Conservation (phyloP, 2,888 invertebrate species). For the Hydropsyche betteni region DNA sequence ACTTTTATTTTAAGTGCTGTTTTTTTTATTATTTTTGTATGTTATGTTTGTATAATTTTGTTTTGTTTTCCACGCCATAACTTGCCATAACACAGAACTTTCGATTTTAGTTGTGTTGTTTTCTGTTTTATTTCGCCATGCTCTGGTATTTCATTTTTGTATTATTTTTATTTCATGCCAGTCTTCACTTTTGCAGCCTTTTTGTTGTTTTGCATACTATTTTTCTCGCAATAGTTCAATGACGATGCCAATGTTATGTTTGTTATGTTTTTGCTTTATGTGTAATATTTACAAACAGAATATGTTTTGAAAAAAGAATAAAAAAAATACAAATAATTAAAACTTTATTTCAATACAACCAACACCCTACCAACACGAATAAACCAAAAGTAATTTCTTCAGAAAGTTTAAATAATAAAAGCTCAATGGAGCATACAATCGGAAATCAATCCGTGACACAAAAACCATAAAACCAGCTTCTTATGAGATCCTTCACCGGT, state of each 20-base stretch:
- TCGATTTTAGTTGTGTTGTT: constrained; percentile 38
- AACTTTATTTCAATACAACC: too few relatives aligned
- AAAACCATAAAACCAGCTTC: too few relatives aligned
- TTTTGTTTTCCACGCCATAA: constrained; percentile 45
- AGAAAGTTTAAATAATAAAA: too few relatives aligned
- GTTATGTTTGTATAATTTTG: constrained; percentile 44
- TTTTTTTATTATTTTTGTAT: constrained; percentile 42
- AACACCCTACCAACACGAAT: too few relatives aligned
- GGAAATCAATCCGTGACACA: too few relatives aligned
- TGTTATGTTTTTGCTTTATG: constrained; percentile 50
- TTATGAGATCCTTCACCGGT: too few relatives aligned
- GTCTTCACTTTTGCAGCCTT: neutral
- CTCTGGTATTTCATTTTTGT: constrained; percentile 37
- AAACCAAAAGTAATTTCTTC: too few relatives aligned
- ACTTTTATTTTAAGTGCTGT: constrained; percentile 51
- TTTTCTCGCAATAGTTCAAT: constrained; percentile 41
- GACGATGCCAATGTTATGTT: constrained; percentile 52
- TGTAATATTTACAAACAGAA: constrained; percentile 36
- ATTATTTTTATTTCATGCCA: constrained; percentile 35
- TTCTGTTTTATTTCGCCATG: constrained; percentile 16
- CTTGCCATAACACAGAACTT: constrained; percentile 47
- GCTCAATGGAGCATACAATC: too few relatives aligned
- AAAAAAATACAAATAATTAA: constrained; percentile 28
- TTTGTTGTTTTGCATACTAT: constrained; percentile 38
- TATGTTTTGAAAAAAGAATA: constrained; percentile 32